These are phyloP conservation scores for Leptopilina clavipes DNA, from an alignment of 1,140 invertebrate genomes.

Conservation along the genomic window DNA sequence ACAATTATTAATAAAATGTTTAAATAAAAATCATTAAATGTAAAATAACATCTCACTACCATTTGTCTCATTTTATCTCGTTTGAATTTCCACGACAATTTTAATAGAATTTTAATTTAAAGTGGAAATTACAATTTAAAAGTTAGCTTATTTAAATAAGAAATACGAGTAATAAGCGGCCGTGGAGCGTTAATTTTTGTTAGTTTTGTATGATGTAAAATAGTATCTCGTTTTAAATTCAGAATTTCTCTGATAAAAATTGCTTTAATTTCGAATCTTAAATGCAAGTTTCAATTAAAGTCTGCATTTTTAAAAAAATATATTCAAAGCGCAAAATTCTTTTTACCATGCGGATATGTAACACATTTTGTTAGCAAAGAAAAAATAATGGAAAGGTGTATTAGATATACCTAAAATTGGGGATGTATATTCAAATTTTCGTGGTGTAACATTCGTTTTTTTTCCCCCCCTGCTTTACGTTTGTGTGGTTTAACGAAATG, in stretches of 20 bases:
- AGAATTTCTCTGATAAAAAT: background rate
- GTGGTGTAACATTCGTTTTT: background rate
- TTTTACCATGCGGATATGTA: background rate
- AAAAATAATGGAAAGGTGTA: background rate
- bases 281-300: conserved; percentile 15
- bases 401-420: background rate
- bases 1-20: too few relatives aligned
- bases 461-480: background rate
- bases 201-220: conserved; percentile 8
- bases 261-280: conserved; percentile 6
- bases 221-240: conserved; percentile 14
- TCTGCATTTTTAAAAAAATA: background rate
- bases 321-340: background rate
- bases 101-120: conserved; percentile 4
- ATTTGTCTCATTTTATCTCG: background rate
- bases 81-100: background rate
- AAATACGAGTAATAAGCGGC: background rate
- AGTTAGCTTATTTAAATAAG: background rate
- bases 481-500: conserved; percentile 24
- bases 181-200: conserved; percentile 1
- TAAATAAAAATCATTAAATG: too few relatives aligned
- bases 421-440: background rate
- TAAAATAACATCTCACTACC: background rate
- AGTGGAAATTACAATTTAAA: conserved; percentile 12
- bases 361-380: background rate